Evolutionary conservation across 2,113 vertebrate genomes (phyloP), one percentile per base, ranked within the genome.

Genomic region (Arizona elegans): DNA sequence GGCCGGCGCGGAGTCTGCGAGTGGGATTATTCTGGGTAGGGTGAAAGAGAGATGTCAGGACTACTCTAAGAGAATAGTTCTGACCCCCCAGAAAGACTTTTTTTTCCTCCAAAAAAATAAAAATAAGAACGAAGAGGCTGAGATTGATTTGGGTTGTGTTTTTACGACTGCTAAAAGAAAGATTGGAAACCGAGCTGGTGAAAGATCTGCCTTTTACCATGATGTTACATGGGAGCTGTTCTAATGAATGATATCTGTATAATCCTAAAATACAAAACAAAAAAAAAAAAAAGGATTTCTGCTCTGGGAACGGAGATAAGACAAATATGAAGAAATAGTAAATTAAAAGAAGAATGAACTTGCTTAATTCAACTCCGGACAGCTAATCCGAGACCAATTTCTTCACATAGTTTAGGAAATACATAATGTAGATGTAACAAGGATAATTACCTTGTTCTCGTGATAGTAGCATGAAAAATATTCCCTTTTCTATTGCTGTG

Each of bases 1-100:
- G 98, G 98, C 97, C 97, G 90, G 96, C 91, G 55, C 96, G 95
- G 96, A 97, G 96, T 95, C 96, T 96, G 97, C 92, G 96, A 97
- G 97, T 96, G 95, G 96, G 93, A 95, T 93, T 93, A 94, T 95
- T 96, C 96, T 55, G 95, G 94, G 96, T 43, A 47, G 95, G 93
- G 94, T 92, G 95, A 94, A 95, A 90, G 92, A 94, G 90, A 95
- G 94, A 97, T 90, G 96, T 96, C 95, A 94, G 96, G 96, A 95
- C 52, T 12, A 92, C 90, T 95, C 58, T 38, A 94, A 95, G 94
- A 96, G 86, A 95, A 93, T 94, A 94, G 94, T n/a, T 91, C 94
- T 90, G 92, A 95, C 95, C 93, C 86, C 85, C 96, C 96, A 93
- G 94, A 95, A 95, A 97, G 90, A 96, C 93, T 33, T 96, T 95